These are phyloP conservation scores for Baryphthengus martii DNA, from an alignment of 2,113 vertebrate genomes.

Conservation along the genomic window DNA sequence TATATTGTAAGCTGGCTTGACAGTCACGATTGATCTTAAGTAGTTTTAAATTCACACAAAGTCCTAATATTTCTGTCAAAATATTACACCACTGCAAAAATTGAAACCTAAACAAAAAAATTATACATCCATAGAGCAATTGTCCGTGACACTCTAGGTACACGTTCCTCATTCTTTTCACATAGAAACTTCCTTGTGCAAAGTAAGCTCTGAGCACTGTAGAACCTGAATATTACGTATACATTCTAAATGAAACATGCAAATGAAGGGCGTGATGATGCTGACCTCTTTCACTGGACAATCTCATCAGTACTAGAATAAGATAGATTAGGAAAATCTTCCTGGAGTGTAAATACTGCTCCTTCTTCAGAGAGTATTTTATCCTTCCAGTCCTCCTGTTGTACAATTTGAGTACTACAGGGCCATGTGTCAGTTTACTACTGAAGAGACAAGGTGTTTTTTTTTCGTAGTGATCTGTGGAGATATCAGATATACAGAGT, in stretches of 20 bases:
- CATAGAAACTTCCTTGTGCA: neutral
- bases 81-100: neutral
- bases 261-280: constrained; percentile 4
- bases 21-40: no score
- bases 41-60: neutral
- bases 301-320: neutral
- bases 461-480: neutral
- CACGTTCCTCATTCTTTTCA: neutral
- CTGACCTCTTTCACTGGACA: neutral
- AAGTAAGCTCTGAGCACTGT: neutral
- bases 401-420: neutral
- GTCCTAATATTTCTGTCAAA: neutral
- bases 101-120: neutral
- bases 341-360: neutral
- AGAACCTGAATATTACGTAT: neutral
- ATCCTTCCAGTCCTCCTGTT: neutral
- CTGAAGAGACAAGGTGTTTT: neutral
- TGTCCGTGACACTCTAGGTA: neutral
- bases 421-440: neutral
- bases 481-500: neutral
- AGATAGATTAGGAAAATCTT: neutral
- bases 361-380: neutral
- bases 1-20: no score
- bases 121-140: neutral
- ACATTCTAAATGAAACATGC: neutral